Conservation (phyloP, 2,888 invertebrate species). For the Drosophila eohydei region DNA sequence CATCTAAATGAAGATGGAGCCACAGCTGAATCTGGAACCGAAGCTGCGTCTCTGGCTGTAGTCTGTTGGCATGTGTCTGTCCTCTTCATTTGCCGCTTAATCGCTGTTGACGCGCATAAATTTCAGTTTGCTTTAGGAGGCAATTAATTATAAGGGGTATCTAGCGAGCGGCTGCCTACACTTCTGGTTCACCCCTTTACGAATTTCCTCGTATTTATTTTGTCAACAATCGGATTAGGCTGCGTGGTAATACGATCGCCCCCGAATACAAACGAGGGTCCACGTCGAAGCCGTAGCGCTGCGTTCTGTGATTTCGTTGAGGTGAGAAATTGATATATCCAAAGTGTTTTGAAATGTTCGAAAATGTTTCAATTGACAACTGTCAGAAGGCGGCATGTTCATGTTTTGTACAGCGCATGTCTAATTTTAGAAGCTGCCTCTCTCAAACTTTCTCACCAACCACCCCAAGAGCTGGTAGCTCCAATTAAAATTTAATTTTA, state of each 20-base stretch:
- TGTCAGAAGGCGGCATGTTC: slow-evolving; percentile 47
- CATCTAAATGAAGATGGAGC: background rate
- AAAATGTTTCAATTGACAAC: slow-evolving; percentile 71
- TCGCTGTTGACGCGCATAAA: slow-evolving; percentile 79
- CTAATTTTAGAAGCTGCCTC: slow-evolving; percentile 48
- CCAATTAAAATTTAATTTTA: slow-evolving; percentile 74
- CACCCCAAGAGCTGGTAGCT: slow-evolving; percentile 35
- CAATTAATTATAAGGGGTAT: slow-evolving; percentile 60
- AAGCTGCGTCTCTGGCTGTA: slow-evolving; percentile 2
- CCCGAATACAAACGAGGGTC: slow-evolving; percentile 29
- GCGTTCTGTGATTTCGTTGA: slow-evolving; percentile 54
- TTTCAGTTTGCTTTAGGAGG: slow-evolving; percentile 46
- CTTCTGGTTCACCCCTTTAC: slow-evolving; percentile 58
- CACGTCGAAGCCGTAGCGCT: slow-evolving; percentile 59
- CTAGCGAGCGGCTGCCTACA: slow-evolving; percentile 16
- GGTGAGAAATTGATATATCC: slow-evolving; percentile 67
- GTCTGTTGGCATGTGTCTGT: slow-evolving; percentile 61
- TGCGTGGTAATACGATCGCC: slow-evolving; percentile 65
- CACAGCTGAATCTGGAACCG: slow-evolving; percentile 12
- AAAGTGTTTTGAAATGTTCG: slow-evolving; percentile 43
- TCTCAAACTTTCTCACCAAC: slow-evolving; percentile 54
- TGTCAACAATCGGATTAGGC: slow-evolving; percentile 77
- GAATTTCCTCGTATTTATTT: slow-evolving; percentile 62
- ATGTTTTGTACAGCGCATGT: slow-evolving; percentile 13
- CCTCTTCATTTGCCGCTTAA: slow-evolving; percentile 67